Conservation (phyloP, 2,797 vertebrate species). For the Scarus forsteni region DNA sequence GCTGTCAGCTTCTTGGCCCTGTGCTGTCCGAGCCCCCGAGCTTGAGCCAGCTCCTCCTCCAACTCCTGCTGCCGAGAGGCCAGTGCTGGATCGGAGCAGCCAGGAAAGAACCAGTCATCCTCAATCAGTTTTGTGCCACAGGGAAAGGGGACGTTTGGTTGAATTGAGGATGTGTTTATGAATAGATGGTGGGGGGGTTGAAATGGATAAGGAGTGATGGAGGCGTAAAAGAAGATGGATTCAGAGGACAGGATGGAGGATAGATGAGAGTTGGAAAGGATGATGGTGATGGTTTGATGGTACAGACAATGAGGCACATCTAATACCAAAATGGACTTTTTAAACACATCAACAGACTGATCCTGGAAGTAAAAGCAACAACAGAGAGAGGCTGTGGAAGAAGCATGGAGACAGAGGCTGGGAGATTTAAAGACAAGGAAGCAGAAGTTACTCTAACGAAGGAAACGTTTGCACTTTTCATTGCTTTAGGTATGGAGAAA, state of each 20-base stretch:
- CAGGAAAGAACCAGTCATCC: constrained; percentile 99
- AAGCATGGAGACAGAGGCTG: constrained; percentile 29
- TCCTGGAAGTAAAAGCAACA: constrained; percentile 17
- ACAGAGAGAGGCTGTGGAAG: constrained; percentile 58
- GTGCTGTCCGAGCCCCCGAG: constrained; percentile 83
- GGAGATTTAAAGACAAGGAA: constrained; percentile 23
- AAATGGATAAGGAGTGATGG: constrained; percentile 39
- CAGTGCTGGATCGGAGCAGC: constrained; percentile 97
- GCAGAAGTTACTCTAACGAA: constrained; percentile 27
- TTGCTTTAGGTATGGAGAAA: constrained; percentile 46
- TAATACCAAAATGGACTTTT: constrained; percentile 32
- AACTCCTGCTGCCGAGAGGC: constrained; percentile 95
- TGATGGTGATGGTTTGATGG: constrained; percentile 29
- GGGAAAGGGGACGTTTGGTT: constrained; percentile 75
- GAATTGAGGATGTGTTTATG: constrained; percentile 62
- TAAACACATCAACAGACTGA: constrained; percentile 27
- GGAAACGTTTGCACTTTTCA: not conserved
- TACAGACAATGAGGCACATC: constrained; percentile 36
- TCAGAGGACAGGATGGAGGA: constrained; percentile 25
- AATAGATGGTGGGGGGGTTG: constrained; percentile 19
- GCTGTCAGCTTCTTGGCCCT: constrained; percentile 83
- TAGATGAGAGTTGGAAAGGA: constrained; percentile 11
- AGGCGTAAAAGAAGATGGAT: constrained; percentile 20
- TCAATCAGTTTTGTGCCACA: constrained; percentile 99
- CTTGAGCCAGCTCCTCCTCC: constrained; percentile 94